A percentile compares a stretch with the other conserved stretches of the same genome.
Conservation (phyloP, 1,140 invertebrate genomes). For the Phymorhynchus buccinoides region DNA sequence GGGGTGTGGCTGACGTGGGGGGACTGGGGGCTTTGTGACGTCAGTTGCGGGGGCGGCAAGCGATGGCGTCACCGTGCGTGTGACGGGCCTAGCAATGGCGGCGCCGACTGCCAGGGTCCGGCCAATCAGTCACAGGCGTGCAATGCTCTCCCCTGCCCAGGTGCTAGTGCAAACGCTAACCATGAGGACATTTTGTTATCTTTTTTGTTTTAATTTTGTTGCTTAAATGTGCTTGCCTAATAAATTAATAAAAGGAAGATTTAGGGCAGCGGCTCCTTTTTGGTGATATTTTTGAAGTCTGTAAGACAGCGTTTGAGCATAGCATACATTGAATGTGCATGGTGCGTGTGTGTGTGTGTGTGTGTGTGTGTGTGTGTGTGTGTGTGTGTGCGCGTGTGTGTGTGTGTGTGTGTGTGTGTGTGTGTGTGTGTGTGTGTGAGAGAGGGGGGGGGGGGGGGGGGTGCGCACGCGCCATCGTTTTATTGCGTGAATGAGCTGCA, state of each 20-base stretch:
- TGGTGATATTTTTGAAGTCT: too few relatives aligned
- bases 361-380: neutral
- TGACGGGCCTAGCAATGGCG: constrained; percentile 45
- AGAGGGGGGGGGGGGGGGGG: too few relatives aligned
- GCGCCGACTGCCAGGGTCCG: constrained; percentile 46
- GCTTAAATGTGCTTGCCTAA: too few relatives aligned
- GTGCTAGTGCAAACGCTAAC: constrained; percentile 25
- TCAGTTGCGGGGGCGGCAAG: constrained; percentile 89
- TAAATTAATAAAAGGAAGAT: too few relatives aligned
- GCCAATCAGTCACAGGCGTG: constrained; percentile 44
- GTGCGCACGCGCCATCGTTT: too few relatives aligned
- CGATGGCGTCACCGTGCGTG: constrained; percentile 77
- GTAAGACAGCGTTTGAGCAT: too few relatives aligned
- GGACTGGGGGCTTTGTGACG: constrained; percentile 75
- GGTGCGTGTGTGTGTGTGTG: neutral
- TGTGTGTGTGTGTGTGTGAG: neutral
- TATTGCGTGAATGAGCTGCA: too few relatives aligned
- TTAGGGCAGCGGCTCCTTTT: too few relatives aligned
- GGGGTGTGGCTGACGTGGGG: constrained; percentile 60
- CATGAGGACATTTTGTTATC: neutral
- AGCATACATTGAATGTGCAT: too few relatives aligned
- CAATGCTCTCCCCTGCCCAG: constrained; percentile 52
- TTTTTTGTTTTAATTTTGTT: too few relatives aligned
- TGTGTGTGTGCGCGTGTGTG: neutral
- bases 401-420: neutral